A percentile compares a stretch with the other conserved stretches of the same genome.
These are phyloP conservation scores for Sipha maydis DNA, from an alignment of 2,888 invertebrate species.

Conservation along the genomic window DNA sequence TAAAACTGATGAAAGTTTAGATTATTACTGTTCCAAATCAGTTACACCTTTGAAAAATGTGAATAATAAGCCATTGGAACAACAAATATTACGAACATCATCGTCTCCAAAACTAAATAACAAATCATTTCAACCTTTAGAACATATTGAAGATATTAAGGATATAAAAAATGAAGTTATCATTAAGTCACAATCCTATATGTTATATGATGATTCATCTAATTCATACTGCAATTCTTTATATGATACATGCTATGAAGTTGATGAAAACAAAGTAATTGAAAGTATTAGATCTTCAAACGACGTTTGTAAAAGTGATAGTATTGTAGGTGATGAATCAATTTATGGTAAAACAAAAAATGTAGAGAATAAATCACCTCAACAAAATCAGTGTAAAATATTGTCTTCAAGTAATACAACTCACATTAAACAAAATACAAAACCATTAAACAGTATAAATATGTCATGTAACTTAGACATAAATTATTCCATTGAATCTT, in stretches of 20 bases:
- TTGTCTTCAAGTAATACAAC: no score
- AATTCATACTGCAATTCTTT: background rate
- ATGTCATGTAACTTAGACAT: background rate
- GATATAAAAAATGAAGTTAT: background rate
- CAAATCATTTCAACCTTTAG: no score
- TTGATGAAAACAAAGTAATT: background rate
- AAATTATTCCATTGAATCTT: background rate
- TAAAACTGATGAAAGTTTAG: background rate
- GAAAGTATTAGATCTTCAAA: background rate
- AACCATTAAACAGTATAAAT: background rate
- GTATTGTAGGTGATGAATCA: background rate
- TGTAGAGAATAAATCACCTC: background rate
- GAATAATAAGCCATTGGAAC: background rate
- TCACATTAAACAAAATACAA: background rate
- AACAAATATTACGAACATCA: background rate
- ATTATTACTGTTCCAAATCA: background rate
- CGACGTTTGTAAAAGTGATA: background rate
- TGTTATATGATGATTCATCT: background rate
- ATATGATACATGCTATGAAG: background rate
- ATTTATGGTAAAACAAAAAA: background rate
- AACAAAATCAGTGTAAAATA: background rate
- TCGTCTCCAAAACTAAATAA: background rate
- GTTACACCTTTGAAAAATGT: background rate
- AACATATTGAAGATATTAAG: background rate
- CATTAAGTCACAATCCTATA: background rate